Evolutionary conservation across 2,113 vertebrate species (phyloP), one percentile per base, ranked within the genome.

Genomic region (Oryzias woworae): DNA sequence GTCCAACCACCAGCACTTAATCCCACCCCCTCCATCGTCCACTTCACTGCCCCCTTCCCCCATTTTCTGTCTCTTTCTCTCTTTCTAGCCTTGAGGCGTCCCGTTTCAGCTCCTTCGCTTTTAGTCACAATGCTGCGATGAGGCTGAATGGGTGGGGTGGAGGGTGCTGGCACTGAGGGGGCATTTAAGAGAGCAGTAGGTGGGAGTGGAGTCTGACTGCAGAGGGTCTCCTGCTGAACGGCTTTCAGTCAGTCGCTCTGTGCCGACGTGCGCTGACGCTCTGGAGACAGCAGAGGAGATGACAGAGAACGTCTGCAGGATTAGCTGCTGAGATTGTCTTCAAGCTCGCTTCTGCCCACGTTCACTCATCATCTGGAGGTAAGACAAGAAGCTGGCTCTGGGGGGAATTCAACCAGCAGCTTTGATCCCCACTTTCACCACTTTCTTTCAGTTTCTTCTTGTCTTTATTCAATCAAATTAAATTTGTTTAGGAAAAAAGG

Each of bases 141-240:
- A 68, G 82, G 66, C 70, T 84, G 83, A 87, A 83, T 81, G 80
- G 78, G 74, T 80, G 83, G 82, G 84, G 62, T 24, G 58, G 63
- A 20, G 52, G 57, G 36, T 12, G 36, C 36, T 36, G 36, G 36
- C 36, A 36, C 22, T 50, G 70, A 16, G 62, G 57, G 77, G 85
- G 79, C 82, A 86, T 90, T 87, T 83, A 81, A 78, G 80, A 89
- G 85, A 89, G 84, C 77, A 66, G 85, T 88, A 88, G 88, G 86
- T 91, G 84, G 84, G 85, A 90, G 87, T 91, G 84, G 87, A 91
- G 86, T 91, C 85, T 92, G 90, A 92, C 90, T 87, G 87, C 89
- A 91, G 87, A 90, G 84, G 90, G 87, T 87, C 89, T 89, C 79
- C 89, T 89, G 88, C 91, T 92, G 88, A 89, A 90, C 83, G 88